phyloP scores from a whole-genome alignment of 2,113 vertebrate genomes.

The Oxygymnocypris stewartii region DNA sequence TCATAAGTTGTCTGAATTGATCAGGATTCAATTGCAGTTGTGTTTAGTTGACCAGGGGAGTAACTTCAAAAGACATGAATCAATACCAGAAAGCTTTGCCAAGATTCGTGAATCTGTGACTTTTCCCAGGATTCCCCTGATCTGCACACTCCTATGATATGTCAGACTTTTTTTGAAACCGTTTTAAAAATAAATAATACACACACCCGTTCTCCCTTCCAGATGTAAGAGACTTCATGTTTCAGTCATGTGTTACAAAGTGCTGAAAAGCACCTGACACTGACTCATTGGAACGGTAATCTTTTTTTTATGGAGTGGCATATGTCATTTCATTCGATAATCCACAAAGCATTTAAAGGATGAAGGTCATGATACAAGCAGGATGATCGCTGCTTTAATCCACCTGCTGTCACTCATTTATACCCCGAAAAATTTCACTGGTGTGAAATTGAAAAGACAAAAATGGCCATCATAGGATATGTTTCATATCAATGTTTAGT shows the following conservation, averaged over 20 bases:
- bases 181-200: not conserved
- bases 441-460: not conserved
- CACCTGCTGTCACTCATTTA: slow-evolving; percentile 10
- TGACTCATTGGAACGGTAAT: slow-evolving; percentile 16
- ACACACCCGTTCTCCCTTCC: not conserved
- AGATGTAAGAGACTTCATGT: not conserved
- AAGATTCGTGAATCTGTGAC: slow-evolving; percentile 1
- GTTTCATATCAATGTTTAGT: not conserved
- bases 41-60: slow-evolving; percentile 21
- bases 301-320: slow-evolving; percentile 39
- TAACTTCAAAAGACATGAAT: slow-evolving; percentile 29
- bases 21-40: slow-evolving; percentile 31
- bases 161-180: not conserved
- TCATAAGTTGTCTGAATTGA: slow-evolving; percentile 9
- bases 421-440: not conserved
- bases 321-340: slow-evolving; percentile 47
- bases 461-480: not conserved
- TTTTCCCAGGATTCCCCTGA: slow-evolving; percentile 27
- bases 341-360: slow-evolving; percentile 39
- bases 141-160: not conserved
- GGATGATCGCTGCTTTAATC: slow-evolving; percentile 40
- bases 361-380: slow-evolving; percentile 33
- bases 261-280: slow-evolving; percentile 13
- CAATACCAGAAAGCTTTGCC: slow-evolving; percentile 15
- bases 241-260: slow-evolving; percentile 22